Evolutionary conservation across 2,113 vertebrate species (phyloP), one percentile per base, ranked within the genome.

Genomic region (Myiopsitta monachus): DNA sequence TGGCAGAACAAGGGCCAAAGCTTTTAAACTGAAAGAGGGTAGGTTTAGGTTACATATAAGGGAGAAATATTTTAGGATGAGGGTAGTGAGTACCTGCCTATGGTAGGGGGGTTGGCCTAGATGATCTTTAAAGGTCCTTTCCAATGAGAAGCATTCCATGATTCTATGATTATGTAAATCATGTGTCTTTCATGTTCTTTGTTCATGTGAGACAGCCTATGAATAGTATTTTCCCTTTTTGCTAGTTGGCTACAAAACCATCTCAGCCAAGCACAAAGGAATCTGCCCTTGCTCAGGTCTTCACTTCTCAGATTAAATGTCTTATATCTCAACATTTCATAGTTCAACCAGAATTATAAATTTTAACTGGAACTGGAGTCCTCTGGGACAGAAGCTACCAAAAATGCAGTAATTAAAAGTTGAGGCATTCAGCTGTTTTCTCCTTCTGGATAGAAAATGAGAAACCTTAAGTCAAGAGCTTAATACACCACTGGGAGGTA

Each of bases 391-490:
- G 1, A 86, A 64, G 18, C 26, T 86, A 80, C 54, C 15, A 94
- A 93, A 88, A 88, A 83, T 36, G 11, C 4, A 41, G 66, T 85
- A n/a, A 90, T 81, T 93, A 70, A 87, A 81, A 82, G 31, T 36
- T 92, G 16, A 79, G 14, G 13, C 23, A 75, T 43, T 93, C 64
- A 51, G 43, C 5, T 86, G 30, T 78, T 94, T 88, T 70, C 18
- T 74, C 38, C 10, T 93, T 88, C 61, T 87, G 47, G 44, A 90
- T 36, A 80, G 67, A 85, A 95, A 93, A 92, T 73, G 59, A 85
- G 79, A 90, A 36, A 94, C 73, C 72, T 90, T 90, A 88, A 95
- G 62, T 80, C 36, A 93, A 97, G 91, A 88, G 91, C 61, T 90
- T 87, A 90, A 74, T 83, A 83, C n/a, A 81, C 80, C 23, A 52